These are phyloP conservation scores for Escarpia spicata DNA, from an alignment of 2,888 invertebrate species.

Conservation along the genomic window DNA sequence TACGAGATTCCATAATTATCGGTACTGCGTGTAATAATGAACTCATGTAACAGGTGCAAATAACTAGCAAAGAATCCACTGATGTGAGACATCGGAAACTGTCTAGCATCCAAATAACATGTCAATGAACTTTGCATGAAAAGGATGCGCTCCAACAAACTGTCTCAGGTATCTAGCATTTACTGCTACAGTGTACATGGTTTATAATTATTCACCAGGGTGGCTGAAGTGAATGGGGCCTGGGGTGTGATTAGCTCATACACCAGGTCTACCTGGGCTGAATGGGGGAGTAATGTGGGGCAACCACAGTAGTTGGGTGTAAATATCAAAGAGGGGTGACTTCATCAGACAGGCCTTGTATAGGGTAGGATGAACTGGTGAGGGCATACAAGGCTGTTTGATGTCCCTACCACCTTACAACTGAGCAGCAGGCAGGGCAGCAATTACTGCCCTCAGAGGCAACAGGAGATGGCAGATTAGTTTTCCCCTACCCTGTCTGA, in stretches of 20 bases:
- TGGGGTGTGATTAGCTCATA: background rate
- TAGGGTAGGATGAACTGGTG: background rate
- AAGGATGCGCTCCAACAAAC: background rate
- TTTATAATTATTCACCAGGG: background rate
- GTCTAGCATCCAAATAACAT: too few species aligned
- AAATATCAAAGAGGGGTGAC: background rate
- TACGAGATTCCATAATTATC: background rate
- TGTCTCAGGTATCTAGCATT: background rate
- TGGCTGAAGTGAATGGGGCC: background rate
- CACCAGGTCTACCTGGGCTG: background rate
- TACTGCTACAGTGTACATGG: background rate
- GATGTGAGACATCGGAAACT: too few species aligned
- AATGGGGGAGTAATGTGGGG: background rate
- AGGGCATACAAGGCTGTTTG: background rate
- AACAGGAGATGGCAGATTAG: constrained; percentile 10
- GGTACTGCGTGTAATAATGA: background rate
- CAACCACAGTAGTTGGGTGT: background rate
- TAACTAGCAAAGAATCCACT: background rate
- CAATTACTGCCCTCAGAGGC: background rate
- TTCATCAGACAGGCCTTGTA: background rate
- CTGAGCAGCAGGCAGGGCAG: background rate
- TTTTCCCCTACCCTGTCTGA: background rate
- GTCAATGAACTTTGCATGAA: too few species aligned
- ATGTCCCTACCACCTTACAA: background rate
- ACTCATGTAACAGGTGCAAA: background rate